Evolutionary conservation across 2,113 vertebrate species (phyloP).

Genomic region (Erythrocercus mccallii): DNA sequence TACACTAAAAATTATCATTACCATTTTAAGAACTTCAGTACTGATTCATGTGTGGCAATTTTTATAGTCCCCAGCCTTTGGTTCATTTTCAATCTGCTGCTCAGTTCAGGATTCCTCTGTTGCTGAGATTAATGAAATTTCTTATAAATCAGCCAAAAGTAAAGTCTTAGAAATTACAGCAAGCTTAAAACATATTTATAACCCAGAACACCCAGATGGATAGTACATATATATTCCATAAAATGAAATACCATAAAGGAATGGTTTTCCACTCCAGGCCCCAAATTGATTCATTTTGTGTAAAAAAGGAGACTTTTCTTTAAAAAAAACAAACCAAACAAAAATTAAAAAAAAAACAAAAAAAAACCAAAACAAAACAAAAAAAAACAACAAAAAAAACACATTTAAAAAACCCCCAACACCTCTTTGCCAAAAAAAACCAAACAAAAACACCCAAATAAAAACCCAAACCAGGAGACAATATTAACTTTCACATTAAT

Average conservation of each 20-base stretch:
- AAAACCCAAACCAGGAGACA: neutral
- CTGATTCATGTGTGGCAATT: conserved; percentile 17
- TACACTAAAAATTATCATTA: neutral
- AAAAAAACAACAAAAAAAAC: too few species aligned
- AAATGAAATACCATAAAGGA: conserved; percentile 54
- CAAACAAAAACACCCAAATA: neutral
- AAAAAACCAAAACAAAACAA: too few species aligned
- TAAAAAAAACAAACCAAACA: neutral
- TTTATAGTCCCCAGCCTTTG: neutral
- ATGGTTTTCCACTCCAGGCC: conserved; percentile 33
- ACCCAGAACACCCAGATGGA: conserved; percentile 29
- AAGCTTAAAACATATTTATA: conserved; percentile 64
- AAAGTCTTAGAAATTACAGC: conserved; percentile 64
- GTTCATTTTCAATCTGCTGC: conserved; percentile 59
- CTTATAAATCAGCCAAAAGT: conserved; percentile 64
- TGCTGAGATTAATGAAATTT: conserved; percentile 68
- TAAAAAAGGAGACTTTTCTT: neutral
- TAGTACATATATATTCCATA: conserved; percentile 24
- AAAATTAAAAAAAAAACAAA: neutral
- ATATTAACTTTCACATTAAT: conserved; percentile 41
- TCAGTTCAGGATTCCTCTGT: conserved; percentile 54
- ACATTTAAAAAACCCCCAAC: neutral
- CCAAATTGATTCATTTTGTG: conserved; percentile 35
- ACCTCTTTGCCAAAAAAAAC: too few species aligned
- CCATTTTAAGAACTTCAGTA: conserved; percentile 21